Conservation (phyloP, 1,140 invertebrate genomes). For the Phenacoccus solenopsis region DNA sequence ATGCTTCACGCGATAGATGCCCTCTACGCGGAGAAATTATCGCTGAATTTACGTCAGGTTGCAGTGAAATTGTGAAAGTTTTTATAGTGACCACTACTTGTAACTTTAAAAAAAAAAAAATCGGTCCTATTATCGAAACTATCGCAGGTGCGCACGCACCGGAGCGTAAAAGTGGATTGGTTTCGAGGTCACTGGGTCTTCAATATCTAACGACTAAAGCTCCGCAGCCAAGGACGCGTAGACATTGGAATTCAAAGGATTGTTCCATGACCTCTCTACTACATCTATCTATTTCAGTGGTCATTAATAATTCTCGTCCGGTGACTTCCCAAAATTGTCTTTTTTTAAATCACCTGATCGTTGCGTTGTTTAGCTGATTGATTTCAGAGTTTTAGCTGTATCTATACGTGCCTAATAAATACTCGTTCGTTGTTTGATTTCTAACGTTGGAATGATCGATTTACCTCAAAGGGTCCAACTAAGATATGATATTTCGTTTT, state of each 20-base stretch:
- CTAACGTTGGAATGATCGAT: no score
- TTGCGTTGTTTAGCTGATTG: no score
- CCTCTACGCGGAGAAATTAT: conserved; percentile 7
- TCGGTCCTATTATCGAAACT: conserved; percentile 11
- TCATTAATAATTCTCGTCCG: background rate
- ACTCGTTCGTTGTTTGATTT: no score
- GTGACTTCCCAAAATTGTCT: background rate
- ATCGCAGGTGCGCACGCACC: conserved; percentile 11
- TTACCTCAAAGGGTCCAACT: no score
- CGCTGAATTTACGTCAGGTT: conserved; percentile 11
- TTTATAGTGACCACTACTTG: conserved; percentile 6
- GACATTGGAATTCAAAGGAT: conserved; percentile 17
- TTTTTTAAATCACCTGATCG: no score
- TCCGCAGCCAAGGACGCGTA: conserved; percentile 7
- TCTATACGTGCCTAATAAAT: no score
- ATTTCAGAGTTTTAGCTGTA: no score
- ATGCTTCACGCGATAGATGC: no score
- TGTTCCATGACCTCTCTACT: conserved; percentile 5
- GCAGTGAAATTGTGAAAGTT: conserved; percentile 15
- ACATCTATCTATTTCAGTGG: background rate
- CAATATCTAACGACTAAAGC: conserved; percentile 7
- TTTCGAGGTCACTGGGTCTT: conserved; percentile 17
- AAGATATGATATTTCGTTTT: no score
- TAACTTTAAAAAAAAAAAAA: conserved; percentile 5
- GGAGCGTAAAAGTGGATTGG: conserved; percentile 11